phyloP scores from a whole-genome alignment of 2,113 vertebrate species.

The Oncorhynchus gorbuscha region DNA sequence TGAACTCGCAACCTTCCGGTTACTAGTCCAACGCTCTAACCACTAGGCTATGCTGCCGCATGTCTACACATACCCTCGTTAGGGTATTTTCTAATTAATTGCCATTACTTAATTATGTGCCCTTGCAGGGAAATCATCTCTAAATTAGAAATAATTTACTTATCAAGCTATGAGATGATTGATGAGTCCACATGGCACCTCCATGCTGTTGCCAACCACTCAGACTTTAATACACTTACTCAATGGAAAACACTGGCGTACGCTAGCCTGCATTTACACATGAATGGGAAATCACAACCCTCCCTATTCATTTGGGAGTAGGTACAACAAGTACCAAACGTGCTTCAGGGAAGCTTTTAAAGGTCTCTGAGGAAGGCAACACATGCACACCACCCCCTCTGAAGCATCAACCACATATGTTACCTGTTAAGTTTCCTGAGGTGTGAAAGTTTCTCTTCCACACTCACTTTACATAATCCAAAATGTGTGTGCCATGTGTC shows the following conservation, averaged over 20 bases:
- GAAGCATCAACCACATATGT: too few species aligned
- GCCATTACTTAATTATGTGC: not conserved
- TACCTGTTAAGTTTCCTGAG: too few species aligned
- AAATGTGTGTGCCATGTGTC: slow-evolving; percentile 32
- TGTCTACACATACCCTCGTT: not conserved
- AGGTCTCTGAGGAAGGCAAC: too few species aligned
- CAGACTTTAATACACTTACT: not conserved
- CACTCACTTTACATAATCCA: too few species aligned
- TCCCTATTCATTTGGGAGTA: slow-evolving; percentile 26
- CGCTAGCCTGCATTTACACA: not conserved
- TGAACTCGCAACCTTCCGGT: too few species aligned
- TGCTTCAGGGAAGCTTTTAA: too few species aligned
- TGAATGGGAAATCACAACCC: not conserved
- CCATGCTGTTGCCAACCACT: slow-evolving; percentile 4
- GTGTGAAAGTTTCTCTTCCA: too few species aligned
- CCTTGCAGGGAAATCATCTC: not conserved
- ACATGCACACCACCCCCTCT: too few species aligned
- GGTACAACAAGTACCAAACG: too few species aligned
- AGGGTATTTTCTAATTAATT: not conserved
- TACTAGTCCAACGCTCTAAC: too few species aligned
- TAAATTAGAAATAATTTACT: not conserved
- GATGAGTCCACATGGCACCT: not conserved
- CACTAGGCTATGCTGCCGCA: too few species aligned
- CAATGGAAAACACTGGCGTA: not conserved
- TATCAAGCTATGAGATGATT: not conserved